Conservation (phyloP, 2,888 invertebrate species). For the Trypoxylon attenuatum region DNA sequence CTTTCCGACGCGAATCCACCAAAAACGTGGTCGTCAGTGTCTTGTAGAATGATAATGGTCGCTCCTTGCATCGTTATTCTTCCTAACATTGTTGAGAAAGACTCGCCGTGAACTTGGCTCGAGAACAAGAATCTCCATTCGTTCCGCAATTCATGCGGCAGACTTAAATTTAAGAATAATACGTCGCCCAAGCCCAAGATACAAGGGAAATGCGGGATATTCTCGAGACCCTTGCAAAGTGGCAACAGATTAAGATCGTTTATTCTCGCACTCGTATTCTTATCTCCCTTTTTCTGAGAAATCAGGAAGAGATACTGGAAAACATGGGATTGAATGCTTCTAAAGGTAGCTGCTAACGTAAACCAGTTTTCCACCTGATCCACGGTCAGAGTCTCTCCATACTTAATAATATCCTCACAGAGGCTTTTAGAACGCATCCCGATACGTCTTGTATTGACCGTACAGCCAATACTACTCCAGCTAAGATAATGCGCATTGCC, state of each 20-base stretch:
- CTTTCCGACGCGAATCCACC: slow-evolving; percentile 90
- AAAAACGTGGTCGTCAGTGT: slow-evolving; percentile 88
- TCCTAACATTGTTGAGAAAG: slow-evolving; percentile 88
- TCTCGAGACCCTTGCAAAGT: slow-evolving; percentile 80
- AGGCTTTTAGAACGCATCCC: slow-evolving; percentile 78
- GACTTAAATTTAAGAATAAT: slow-evolving; percentile 86
- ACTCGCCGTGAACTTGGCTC: slow-evolving; percentile 91
- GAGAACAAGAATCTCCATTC: slow-evolving; percentile 94
- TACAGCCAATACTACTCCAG: slow-evolving; percentile 80
- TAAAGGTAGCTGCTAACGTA: slow-evolving; percentile 74
- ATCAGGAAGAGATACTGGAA: slow-evolving; percentile 77
- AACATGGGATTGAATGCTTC: slow-evolving; percentile 76
- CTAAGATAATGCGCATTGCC: slow-evolving; percentile 77
- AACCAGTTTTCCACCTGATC: slow-evolving; percentile 76
- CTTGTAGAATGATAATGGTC: slow-evolving; percentile 89
- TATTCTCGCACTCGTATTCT: slow-evolving; percentile 70
- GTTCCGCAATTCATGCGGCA: slow-evolving; percentile 84
- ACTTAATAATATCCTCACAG: slow-evolving; percentile 75
- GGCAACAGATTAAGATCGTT: slow-evolving; percentile 76
- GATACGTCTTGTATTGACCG: slow-evolving; percentile 77
- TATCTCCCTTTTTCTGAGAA: slow-evolving; percentile 76
- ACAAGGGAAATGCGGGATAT: slow-evolving; percentile 86
- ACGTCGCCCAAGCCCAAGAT: slow-evolving; percentile 85
- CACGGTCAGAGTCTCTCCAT: slow-evolving; percentile 70
- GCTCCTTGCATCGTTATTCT: slow-evolving; percentile 88